Evolutionary conservation across 2,113 vertebrate genomes (phyloP).

Genomic region (Myotis davidii): DNA sequence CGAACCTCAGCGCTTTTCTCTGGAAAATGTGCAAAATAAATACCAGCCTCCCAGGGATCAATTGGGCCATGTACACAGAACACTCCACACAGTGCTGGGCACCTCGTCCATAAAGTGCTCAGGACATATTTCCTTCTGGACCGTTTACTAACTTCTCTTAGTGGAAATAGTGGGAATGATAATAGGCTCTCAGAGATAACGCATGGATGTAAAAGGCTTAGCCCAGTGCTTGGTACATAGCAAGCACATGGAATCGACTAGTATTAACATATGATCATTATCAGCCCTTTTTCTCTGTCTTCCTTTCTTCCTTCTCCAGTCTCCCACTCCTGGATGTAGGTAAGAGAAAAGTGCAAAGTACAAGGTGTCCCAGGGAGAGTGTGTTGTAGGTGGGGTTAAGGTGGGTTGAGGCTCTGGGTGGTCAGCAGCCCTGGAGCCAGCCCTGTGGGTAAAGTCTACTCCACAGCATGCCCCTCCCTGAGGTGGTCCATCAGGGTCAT

Average conservation of each 20-base stretch:
- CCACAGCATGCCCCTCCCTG: background rate
- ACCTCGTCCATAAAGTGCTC: background rate
- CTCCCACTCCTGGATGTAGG: background rate
- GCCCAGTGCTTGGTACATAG: background rate
- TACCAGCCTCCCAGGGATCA: background rate
- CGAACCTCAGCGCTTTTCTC: background rate
- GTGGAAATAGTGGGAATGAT: background rate
- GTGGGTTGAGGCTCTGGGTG: background rate
- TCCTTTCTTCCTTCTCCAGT: background rate
- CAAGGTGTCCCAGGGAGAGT: background rate
- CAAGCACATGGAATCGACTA: background rate
- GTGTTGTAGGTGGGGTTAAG: no score
- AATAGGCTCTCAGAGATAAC: background rate
- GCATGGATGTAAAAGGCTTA: background rate
- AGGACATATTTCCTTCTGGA: background rate
- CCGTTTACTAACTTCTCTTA: background rate
- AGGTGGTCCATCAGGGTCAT: background rate
- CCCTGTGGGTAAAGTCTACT: background rate
- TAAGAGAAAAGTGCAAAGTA: background rate
- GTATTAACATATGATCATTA: background rate
- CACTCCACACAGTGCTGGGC: accelerated
- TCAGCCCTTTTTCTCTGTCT: background rate
- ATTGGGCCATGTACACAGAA: no score
- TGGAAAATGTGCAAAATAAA: background rate
- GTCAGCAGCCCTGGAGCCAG: background rate